Conservation (phyloP, 2,797 vertebrate genomes). For the Schizopygopsis pylzovi region DNA sequence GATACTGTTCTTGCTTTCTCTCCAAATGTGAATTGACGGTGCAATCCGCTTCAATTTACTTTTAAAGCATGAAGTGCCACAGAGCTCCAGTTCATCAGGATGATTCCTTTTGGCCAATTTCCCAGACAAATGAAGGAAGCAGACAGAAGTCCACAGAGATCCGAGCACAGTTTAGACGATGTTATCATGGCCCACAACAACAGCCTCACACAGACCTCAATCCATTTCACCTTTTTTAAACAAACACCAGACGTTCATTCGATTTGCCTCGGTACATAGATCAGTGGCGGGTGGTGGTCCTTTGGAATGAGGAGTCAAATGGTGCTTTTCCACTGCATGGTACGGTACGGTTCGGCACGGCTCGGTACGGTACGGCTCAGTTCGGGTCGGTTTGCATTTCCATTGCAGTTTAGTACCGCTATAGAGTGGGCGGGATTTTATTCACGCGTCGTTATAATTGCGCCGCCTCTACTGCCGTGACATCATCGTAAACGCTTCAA, state of each 20-base stretch:
- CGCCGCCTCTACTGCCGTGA: too few species aligned
- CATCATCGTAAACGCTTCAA: too few species aligned
- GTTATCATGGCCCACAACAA: constrained; percentile 25
- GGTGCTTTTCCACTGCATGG: too few species aligned
- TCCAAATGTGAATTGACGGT: constrained; percentile 46
- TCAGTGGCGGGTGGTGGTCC: neutral
- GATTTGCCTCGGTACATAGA: neutral
- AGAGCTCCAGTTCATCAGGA: constrained; percentile 51
- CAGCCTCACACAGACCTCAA: constrained; percentile 16
- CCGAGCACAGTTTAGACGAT: constrained; percentile 26
- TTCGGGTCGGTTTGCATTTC: too few species aligned
- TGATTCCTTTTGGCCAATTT: constrained; percentile 60
- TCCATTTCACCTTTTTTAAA: constrained; percentile 30
- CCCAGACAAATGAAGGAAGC: constrained; percentile 58
- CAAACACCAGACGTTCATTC: neutral
- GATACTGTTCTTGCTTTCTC: constrained; percentile 16
- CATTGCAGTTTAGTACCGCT: too few species aligned
- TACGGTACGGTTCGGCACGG: too few species aligned
- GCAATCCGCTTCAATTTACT: constrained; percentile 54
- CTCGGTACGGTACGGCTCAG: too few species aligned
- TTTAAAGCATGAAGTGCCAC: constrained; percentile 51
- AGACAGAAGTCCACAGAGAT: constrained; percentile 46
- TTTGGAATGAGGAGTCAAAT: neutral
- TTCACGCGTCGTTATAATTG: too few species aligned
- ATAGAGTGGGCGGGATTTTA: too few species aligned